A percentile compares a stretch with the other conserved stretches of the same genome.
Conservation (phyloP, 2,113 vertebrate species). For the Lepus europaeus region DNA sequence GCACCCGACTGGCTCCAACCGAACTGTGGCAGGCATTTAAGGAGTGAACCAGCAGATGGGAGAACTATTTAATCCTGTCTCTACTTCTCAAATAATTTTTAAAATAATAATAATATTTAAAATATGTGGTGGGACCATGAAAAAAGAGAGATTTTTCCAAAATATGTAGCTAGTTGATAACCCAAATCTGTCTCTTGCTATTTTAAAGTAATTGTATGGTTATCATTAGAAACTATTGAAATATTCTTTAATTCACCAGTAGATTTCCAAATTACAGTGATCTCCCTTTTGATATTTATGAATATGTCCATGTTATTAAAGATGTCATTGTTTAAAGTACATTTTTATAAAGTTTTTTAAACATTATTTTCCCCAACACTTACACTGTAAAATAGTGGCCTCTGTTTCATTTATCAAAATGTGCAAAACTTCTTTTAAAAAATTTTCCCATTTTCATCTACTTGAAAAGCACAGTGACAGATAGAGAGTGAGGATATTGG, state of each 20-base stretch:
- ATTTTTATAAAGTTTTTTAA: neutral
- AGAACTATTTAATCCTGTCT: no score
- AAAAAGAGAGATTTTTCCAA: neutral
- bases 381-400: neutral
- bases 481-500: no score
- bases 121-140: neutral
- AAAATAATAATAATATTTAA: slow-evolving; percentile 16
- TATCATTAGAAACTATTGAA: neutral
- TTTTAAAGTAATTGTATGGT: neutral
- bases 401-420: neutral
- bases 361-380: neutral
- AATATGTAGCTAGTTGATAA: neutral
- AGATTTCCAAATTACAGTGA: neutral
- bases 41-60: no score
- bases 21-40: no score
- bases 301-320: neutral
- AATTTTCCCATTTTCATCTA: no score
- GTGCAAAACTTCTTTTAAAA: neutral
- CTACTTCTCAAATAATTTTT: no score
- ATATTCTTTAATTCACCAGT: slow-evolving; percentile 6
- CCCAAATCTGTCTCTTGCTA: neutral
- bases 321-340: neutral
- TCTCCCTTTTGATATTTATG: neutral
- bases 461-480: no score
- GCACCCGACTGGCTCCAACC: no score